A percentile compares a stretch with the other conserved stretches of the same genome.
These are phyloP conservation scores for Sphyrna mokarran DNA, from an alignment of 2,113 vertebrate species.

Conservation along the genomic window DNA sequence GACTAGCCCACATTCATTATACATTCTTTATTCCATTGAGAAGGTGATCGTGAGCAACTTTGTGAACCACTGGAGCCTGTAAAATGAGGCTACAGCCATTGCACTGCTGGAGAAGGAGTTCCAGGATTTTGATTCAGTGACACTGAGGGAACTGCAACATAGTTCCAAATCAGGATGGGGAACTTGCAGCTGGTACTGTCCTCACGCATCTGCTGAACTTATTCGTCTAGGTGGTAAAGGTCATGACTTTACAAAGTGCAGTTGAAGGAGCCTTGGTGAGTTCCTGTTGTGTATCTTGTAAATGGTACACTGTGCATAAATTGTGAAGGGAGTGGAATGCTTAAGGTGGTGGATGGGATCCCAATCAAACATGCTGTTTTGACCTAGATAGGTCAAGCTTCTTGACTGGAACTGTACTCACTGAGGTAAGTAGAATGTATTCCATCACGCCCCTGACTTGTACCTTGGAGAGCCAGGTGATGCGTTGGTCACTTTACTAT, in stretches of 20 bases:
- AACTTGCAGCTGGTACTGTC: background rate
- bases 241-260: background rate
- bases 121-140: background rate
- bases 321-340: background rate
- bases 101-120: background rate
- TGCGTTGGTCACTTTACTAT: background rate
- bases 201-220: background rate
- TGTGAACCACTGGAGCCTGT: background rate
- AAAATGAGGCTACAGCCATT: background rate
- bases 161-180: background rate
- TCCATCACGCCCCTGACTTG: background rate
- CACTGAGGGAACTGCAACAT: background rate
- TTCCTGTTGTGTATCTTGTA: background rate
- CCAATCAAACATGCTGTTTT: background rate
- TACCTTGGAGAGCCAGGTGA: background rate
- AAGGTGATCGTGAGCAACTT: background rate
- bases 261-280: background rate
- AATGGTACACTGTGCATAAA: background rate
- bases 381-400: background rate
- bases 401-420: background rate
- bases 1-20: background rate
- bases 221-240: background rate
- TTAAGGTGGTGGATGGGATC: background rate
- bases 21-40: background rate
- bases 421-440: background rate